Percentiles rank a stretch among this genome's conserved stretches.
These are phyloP conservation scores for Norana najaformis DNA, from an alignment of 2,888 invertebrate species.

Conservation along the genomic window DNA sequence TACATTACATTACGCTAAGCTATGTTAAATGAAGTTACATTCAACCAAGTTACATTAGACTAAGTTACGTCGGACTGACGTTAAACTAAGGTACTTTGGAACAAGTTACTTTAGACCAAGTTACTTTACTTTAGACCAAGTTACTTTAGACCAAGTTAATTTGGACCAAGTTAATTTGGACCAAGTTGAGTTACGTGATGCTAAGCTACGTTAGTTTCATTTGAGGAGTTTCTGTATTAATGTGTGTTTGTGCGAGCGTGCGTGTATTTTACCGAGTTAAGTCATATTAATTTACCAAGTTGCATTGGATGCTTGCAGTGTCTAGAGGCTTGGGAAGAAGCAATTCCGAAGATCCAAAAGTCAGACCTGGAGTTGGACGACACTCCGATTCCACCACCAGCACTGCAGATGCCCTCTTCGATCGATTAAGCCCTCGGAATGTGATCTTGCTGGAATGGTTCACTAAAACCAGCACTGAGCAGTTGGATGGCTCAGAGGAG, in stretches of 20 bases:
- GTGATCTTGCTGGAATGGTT: neutral
- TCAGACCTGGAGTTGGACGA: constrained; percentile 36
- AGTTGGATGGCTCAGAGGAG: neutral
- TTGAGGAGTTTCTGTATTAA: too few relatives aligned
- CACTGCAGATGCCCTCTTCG: neutral
- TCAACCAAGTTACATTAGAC: too few relatives aligned
- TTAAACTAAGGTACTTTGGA: too few relatives aligned
- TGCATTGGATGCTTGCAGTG: constrained; percentile 51
- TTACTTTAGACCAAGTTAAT: neutral
- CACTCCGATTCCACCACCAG: neutral
- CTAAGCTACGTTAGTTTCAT: too few relatives aligned
- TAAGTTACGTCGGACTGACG: too few relatives aligned
- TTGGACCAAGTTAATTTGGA: neutral
- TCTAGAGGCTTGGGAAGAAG: constrained; percentile 62
- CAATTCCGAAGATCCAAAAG: constrained; percentile 59
- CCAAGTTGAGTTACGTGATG: too few relatives aligned
- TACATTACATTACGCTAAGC: too few relatives aligned
- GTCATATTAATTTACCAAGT: neutral
- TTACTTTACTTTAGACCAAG: too few relatives aligned
- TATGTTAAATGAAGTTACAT: too few relatives aligned
- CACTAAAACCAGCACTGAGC: neutral
- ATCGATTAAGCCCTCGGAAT: neutral
- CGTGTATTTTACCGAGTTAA: neutral
- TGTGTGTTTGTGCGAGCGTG: too few relatives aligned
- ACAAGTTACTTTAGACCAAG: too few relatives aligned